Evolutionary conservation across 2,113 vertebrate species (phyloP).

Genomic region (Oncorhynchus clarkii): DNA sequence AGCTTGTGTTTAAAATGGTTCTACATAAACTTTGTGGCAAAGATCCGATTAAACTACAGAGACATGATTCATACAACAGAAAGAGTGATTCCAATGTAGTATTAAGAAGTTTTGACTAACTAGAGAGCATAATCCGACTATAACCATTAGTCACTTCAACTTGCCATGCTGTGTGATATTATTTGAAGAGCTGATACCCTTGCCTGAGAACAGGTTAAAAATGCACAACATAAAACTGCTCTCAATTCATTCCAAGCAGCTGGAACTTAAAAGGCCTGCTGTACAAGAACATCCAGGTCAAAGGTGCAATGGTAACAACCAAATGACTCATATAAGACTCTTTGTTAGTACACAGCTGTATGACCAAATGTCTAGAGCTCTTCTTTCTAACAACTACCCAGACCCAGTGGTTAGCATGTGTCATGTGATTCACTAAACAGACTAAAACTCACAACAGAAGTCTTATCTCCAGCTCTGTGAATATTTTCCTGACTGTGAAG

Average conservation of each 20-base stretch:
- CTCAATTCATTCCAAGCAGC: slow-evolving; percentile 52
- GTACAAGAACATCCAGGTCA: slow-evolving; percentile 40
- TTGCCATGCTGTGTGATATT: slow-evolving; percentile 13
- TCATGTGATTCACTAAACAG: slow-evolving; percentile 38
- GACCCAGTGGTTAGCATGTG: background rate
- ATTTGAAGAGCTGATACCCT: slow-evolving; percentile 34
- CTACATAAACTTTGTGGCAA: background rate
- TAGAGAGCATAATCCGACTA: background rate
- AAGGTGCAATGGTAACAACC: slow-evolving; percentile 13
- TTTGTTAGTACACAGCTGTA: slow-evolving; percentile 21
- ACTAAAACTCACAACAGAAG: background rate
- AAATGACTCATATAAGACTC: slow-evolving; percentile 12
- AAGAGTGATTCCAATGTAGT: background rate
- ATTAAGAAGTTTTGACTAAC: background rate
- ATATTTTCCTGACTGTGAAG: slow-evolving; percentile 60
- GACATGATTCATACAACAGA: background rate
- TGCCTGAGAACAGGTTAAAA: slow-evolving; percentile 47
- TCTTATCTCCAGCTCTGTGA: slow-evolving; percentile 16
- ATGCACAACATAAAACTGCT: slow-evolving; percentile 55
- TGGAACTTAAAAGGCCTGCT: slow-evolving; percentile 38
- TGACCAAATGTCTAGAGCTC: background rate
- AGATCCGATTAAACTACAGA: background rate
- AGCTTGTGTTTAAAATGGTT: slow-evolving; percentile 6
- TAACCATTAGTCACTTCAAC: slow-evolving; percentile 12
- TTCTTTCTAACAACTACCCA: background rate